Percentiles rank a stretch among this genome's conserved stretches.
These are phyloP conservation scores for Coccyzus lansbergi DNA, from an alignment of 2,797 vertebrate genomes.

Conservation along the genomic window DNA sequence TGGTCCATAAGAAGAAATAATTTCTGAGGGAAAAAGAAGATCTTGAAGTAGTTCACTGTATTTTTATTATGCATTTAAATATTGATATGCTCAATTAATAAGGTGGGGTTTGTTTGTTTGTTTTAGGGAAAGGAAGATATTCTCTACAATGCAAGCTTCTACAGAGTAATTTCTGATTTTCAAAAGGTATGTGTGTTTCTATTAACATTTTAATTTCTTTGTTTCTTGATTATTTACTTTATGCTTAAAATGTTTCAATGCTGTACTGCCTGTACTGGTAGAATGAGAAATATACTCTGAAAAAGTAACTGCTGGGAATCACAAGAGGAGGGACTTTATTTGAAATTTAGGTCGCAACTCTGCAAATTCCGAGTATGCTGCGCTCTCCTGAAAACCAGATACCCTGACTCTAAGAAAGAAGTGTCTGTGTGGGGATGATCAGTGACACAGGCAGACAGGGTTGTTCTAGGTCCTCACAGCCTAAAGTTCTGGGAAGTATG, in stretches of 20 bases:
- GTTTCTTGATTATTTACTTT: neutral
- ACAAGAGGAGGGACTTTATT: neutral
- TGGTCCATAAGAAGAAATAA: neutral
- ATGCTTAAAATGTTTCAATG: neutral
- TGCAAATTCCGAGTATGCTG: neutral
- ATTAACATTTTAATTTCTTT: neutral
- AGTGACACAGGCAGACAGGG: neutral
- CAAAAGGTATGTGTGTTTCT: conserved; percentile 48
- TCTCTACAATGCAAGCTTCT: conserved; percentile 18
- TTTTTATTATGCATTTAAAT: conserved; percentile 7
- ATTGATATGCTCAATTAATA: neutral
- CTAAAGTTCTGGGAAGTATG: neutral
- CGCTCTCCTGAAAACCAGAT: neutral
- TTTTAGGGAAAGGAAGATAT: conserved; percentile 1
- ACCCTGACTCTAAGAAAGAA: neutral
- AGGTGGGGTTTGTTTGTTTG: neutral
- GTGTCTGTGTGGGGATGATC: neutral
- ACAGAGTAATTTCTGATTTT: conserved; percentile 23
- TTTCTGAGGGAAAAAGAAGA: neutral
- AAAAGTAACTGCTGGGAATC: neutral
- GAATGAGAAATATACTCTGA: neutral
- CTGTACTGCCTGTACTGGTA: neutral
- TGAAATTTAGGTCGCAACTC: neutral
- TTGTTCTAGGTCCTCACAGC: neutral
- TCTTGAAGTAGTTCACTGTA: neutral